Evolutionary conservation across 2,797 vertebrate species (phyloP).

Genomic region (Mionectes olivaceus): DNA sequence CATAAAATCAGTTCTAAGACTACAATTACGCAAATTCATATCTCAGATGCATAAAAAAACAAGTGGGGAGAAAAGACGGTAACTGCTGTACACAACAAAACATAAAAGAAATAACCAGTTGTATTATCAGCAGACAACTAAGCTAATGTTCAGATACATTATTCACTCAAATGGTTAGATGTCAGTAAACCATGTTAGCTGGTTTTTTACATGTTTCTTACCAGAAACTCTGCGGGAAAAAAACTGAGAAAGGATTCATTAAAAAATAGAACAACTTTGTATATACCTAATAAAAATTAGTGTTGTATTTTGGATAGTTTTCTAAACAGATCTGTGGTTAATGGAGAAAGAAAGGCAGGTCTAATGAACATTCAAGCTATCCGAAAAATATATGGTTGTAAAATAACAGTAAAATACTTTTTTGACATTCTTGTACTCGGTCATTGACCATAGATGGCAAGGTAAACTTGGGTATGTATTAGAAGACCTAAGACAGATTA

Average conservation of each 20-base stretch:
- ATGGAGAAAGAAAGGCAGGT: neutral
- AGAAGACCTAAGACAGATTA: neutral
- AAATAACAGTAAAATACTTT: neutral
- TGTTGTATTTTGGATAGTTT: neutral
- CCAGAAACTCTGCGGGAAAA: neutral
- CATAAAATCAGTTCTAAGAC: slow-evolving; percentile 18
- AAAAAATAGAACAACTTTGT: neutral
- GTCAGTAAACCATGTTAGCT: neutral
- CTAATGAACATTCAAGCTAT: neutral
- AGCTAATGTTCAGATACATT: neutral
- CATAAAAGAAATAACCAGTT: neutral
- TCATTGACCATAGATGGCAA: neutral
- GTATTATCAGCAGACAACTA: neutral
- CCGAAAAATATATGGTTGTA: neutral
- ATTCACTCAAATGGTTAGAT: neutral
- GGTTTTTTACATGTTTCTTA: neutral
- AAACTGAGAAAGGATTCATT: neutral
- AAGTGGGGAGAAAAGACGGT: neutral
- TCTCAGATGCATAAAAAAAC: neutral
- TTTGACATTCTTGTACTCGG: neutral
- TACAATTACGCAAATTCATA: neutral
- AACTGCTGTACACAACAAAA: neutral
- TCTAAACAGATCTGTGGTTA: neutral
- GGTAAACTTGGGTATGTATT: neutral
- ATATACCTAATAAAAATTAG: neutral